Evolutionary conservation across 2,797 vertebrate genomes (phyloP), one percentile per base, ranked within the genome.

Genomic region (Catamblyrhynchus diadema): DNA sequence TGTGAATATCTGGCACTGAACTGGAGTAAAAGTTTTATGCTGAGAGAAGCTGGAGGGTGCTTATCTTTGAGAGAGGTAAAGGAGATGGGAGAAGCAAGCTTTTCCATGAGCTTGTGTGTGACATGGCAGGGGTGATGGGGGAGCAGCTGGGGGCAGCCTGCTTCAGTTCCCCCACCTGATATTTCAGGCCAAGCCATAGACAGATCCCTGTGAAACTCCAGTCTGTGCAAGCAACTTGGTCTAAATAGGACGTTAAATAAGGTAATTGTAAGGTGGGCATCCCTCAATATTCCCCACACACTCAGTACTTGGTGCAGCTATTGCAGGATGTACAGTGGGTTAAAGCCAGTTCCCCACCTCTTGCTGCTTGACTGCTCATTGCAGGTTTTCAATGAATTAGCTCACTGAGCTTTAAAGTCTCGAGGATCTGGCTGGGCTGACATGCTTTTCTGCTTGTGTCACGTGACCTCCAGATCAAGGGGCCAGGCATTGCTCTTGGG

Each of bases 381-480:
- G 2, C 50, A 41, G 56, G 24, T 80, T 91, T 81, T 66, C 53
- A 54, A 6, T 47, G 20, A 60, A 77, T 59, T 48, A 42, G 10
- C 35, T 42, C 57, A 5, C 24, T 73, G 72, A 85, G 30, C 42
- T 21, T 65, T 80, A 66, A 87, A 75, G 19, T 64, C 47, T 27
- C 0, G 0, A 70, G n/a, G 30, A 73, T 83, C 11, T 20, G 24
- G 11, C 60, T 57, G 25, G 50, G 60, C n/a, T 72, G 59, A 22
- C 0, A 1, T 42, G 42, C 17, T 13, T 51, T 41, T 82, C 14
- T 39, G 39, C 54, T 15, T 51, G 23, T 50, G 78, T 84, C 33
- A 10, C 1, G 0, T 8, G 28, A n/a, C 8, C 37, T 64, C 30
- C 50, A 69, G 67, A 33, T 71, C 6, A 3, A 62, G 53, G 23